Percentiles rank a stretch among this genome's conserved stretches.
phyloP scores from a whole-genome alignment of 2,888 invertebrate species.

The Drosophila austrosaltans region DNA sequence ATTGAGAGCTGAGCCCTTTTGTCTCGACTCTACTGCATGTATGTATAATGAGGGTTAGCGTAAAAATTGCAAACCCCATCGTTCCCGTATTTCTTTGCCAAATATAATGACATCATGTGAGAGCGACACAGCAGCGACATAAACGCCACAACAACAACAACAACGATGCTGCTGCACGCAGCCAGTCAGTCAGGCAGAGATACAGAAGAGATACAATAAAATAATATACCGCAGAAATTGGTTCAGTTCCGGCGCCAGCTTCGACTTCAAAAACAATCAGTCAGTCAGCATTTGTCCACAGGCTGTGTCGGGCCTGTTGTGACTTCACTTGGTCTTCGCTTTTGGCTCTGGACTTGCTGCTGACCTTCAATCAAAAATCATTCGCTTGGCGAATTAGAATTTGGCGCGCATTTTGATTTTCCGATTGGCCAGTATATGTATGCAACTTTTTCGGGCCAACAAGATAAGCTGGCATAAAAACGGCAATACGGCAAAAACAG shows the following conservation, averaged over 20 bases:
- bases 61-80: neutral
- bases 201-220: constrained; percentile 35
- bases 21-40: neutral
- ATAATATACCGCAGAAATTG: constrained; percentile 58
- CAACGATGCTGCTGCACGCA: neutral
- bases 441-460: constrained; percentile 58
- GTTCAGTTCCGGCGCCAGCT: constrained; percentile 43
- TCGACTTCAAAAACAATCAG: constrained; percentile 42
- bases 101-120: constrained; percentile 11
- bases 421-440: constrained; percentile 59
- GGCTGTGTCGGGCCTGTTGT: constrained; percentile 50
- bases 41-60: neutral
- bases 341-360: constrained; percentile 14
- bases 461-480: constrained; percentile 61
- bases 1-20: too few relatives aligned
- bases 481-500: constrained; percentile 31
- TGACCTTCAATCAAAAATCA: constrained; percentile 69
- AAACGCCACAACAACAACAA: constrained; percentile 27
- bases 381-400: constrained; percentile 71
- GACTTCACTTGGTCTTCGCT: constrained; percentile 26
- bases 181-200: neutral
- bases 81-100: constrained; percentile 6
- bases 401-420: constrained; percentile 64
- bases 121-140: neutral
- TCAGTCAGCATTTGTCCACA: constrained; percentile 76